A percentile compares a stretch with the other conserved stretches of the same genome.
Evolutionary conservation across 2,888 invertebrate genomes (phyloP).

Genomic region (Sthenelais limicola): DNA sequence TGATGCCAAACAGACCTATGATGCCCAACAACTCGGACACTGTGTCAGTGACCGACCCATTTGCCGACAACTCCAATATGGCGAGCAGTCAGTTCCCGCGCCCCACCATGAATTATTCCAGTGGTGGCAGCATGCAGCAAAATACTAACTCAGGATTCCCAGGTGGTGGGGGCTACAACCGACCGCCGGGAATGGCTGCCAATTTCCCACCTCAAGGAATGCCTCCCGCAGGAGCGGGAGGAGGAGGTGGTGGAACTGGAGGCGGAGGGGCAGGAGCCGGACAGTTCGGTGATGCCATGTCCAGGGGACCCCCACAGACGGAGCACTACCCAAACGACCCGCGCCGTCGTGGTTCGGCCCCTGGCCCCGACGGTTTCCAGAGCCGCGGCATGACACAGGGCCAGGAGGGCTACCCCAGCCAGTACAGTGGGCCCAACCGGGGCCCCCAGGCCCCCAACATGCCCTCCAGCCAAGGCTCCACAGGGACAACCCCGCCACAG

Average conservation of each 20-base stretch:
- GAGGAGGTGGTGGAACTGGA: slow-evolving; percentile 8
- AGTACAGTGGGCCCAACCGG: slow-evolving; percentile 32
- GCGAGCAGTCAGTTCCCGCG: slow-evolving; percentile 26
- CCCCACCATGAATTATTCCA: slow-evolving; percentile 30
- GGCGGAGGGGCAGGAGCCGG: neutral
- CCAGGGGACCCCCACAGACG: slow-evolving; percentile 6
- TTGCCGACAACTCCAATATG: neutral
- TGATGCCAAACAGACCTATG: slow-evolving; percentile 33
- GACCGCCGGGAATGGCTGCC: no score
- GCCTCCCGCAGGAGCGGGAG: neutral
- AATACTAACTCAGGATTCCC: slow-evolving; percentile 1
- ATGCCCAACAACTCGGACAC: slow-evolving; percentile 41
- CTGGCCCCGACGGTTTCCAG: slow-evolving; percentile 35
- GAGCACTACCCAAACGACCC: slow-evolving; percentile 43
- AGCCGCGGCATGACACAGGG: slow-evolving; percentile 37
- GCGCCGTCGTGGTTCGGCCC: slow-evolving; percentile 35
- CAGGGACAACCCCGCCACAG: neutral
- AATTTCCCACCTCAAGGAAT: no score
- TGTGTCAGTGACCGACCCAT: slow-evolving; percentile 21
- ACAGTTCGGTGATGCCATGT: neutral
- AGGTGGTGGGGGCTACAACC: neutral
- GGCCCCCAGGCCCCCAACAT: neutral
- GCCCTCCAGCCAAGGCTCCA: slow-evolving; percentile 10
- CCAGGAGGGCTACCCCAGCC: slow-evolving; percentile 36
- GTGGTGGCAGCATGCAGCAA: slow-evolving; percentile 14